A percentile compares a stretch with the other conserved stretches of the same genome.
These are phyloP conservation scores for Cotesia vestalis DNA, from an alignment of 1,140 invertebrate genomes.

Conservation along the genomic window DNA sequence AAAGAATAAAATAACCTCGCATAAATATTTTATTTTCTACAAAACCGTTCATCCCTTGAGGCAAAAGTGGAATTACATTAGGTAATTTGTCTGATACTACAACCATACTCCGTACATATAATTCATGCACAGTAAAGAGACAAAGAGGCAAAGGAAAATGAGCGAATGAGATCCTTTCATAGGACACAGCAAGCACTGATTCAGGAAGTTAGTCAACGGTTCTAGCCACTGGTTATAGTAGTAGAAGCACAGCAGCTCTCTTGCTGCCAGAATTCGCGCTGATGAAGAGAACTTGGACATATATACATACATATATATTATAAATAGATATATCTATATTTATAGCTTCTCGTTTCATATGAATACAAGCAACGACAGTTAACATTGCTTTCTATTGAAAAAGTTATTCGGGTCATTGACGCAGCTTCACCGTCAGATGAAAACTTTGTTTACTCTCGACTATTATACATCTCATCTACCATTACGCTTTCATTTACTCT, in stretches of 20 bases:
- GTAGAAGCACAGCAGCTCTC: slow-evolving; percentile 8
- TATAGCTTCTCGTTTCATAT: not conserved
- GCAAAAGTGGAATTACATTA: too few relatives aligned
- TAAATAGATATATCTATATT: not conserved
- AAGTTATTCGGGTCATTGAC: too few relatives aligned
- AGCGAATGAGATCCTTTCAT: slow-evolving; percentile 20
- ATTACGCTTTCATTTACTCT: too few relatives aligned
- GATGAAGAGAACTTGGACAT: not conserved
- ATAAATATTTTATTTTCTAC: too few relatives aligned
- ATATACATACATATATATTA: not conserved
- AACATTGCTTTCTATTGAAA: too few relatives aligned
- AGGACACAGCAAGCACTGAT: slow-evolving; percentile 18
- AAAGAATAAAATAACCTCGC: too few relatives aligned
- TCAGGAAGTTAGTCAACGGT: slow-evolving; percentile 12
- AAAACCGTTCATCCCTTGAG: too few relatives aligned
- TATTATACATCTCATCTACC: too few relatives aligned
- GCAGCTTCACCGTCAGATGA: too few relatives aligned
- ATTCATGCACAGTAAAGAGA: too few relatives aligned
- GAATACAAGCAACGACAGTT: slow-evolving; percentile 1
- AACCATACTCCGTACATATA: not conserved
- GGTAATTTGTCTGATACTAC: not conserved
- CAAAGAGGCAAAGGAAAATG: not conserved
- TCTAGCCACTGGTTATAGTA: too few relatives aligned
- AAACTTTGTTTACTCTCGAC: too few relatives aligned
- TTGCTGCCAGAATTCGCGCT: slow-evolving; percentile 15